phyloP scores from a whole-genome alignment of 2,888 invertebrate genomes.

The Leptinotarsa juncta region DNA sequence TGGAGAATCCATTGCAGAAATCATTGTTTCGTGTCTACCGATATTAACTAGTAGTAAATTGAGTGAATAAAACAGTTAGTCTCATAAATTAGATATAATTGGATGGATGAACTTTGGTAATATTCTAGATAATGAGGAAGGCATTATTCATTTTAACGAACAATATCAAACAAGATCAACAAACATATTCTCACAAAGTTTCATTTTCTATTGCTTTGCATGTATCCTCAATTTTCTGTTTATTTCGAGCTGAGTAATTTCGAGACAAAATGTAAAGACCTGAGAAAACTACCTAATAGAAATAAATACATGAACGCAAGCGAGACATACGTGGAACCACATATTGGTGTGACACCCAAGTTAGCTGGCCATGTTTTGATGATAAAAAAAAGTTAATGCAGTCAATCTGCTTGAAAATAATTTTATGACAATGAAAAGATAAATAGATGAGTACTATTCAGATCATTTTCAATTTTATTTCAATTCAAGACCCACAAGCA shows the following conservation, averaged over 20 bases:
- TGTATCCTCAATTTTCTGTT: slow-evolving; percentile 17
- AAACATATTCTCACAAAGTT: slow-evolving; percentile 23
- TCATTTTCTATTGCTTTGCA: slow-evolving; percentile 21
- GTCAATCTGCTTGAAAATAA: too few relatives aligned
- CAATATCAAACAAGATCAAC: slow-evolving; percentile 40
- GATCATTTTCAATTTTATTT: too few relatives aligned
- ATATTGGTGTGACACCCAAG: too few relatives aligned
- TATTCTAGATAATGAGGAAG: slow-evolving; percentile 60
- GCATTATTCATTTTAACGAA: slow-evolving; percentile 57
- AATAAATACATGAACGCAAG: too few relatives aligned
- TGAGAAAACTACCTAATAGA: too few relatives aligned
- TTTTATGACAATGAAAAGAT: too few relatives aligned
- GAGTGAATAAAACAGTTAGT: slow-evolving; percentile 61
- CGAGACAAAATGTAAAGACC: too few relatives aligned
- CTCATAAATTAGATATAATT: slow-evolving; percentile 62
- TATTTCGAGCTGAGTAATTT: background rate
- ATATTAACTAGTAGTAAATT: slow-evolving; percentile 61
- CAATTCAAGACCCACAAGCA: too few relatives aligned
- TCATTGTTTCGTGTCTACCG: slow-evolving; percentile 57
- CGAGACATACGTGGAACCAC: too few relatives aligned
- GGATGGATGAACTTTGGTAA: slow-evolving; percentile 62
- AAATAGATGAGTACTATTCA: too few relatives aligned
- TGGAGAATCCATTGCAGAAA: slow-evolving; percentile 41
- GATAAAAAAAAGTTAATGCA: too few relatives aligned
- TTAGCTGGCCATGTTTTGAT: too few relatives aligned